Evolutionary conservation across 2,888 invertebrate species (phyloP).

Genomic region (Norana najaformis): DNA sequence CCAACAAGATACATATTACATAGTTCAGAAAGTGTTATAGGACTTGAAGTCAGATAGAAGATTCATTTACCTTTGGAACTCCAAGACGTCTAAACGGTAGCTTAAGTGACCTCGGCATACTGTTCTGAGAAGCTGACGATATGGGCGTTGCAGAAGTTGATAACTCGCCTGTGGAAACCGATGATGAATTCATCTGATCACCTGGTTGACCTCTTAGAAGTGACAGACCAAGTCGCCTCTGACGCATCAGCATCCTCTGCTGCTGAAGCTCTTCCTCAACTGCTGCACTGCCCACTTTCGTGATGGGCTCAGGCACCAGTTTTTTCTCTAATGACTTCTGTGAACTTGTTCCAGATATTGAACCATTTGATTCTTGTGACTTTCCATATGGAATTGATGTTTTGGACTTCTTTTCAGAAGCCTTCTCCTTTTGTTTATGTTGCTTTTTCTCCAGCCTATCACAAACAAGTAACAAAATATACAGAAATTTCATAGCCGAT

Average conservation of each 20-base stretch:
- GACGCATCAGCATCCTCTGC: constrained; percentile 28
- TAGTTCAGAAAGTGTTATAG: background rate
- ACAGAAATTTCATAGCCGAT: background rate
- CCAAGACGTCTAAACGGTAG: background rate
- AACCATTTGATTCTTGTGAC: background rate
- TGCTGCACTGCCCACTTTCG: background rate
- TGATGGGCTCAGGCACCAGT: background rate
- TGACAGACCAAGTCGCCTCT: background rate
- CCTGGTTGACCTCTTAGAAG: background rate
- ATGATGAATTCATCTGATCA: constrained; percentile 8
- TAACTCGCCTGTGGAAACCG: background rate
- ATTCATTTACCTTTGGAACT: background rate
- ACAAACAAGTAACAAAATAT: background rate
- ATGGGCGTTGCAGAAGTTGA: background rate
- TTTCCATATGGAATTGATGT: background rate
- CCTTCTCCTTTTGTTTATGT: constrained; percentile 8
- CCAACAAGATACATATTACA: background rate
- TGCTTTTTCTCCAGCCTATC: background rate
- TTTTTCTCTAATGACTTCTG: background rate
- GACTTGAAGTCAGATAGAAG: background rate
- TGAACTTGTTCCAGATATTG: background rate
- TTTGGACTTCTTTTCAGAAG: background rate
- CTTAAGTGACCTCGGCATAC: background rate
- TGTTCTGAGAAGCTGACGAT: background rate
- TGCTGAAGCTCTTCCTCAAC: constrained; percentile 29